Percentiles rank a stretch among this genome's conserved stretches.
phyloP scores from a whole-genome alignment of 1,140 invertebrate genomes.

The Pseudomyrmex sp. region DNA sequence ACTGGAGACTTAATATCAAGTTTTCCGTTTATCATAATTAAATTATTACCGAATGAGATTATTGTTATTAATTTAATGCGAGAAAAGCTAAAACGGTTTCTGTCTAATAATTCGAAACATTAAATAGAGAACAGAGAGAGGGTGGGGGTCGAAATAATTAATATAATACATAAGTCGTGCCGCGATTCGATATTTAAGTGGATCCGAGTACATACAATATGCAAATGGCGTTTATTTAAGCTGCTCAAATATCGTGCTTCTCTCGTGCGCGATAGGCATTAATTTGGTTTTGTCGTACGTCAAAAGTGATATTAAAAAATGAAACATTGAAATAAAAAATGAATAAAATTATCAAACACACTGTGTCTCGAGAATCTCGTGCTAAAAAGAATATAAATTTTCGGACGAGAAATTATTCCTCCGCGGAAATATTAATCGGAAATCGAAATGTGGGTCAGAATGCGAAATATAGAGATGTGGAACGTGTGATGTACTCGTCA shows the following conservation, averaged over 20 bases:
- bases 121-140: too few relatives aligned
- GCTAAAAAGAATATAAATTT: neutral
- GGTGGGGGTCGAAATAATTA: neutral
- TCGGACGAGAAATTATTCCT: neutral
- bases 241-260: constrained; percentile 5
- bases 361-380: neutral
- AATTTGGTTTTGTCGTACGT: neutral
- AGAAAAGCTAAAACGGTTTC: too few relatives aligned
- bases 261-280: neutral
- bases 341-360: neutral
- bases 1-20: too few relatives aligned
- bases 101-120: too few relatives aligned
- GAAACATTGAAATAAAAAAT: neutral
- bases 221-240: constrained; percentile 11
- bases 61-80: too few relatives aligned
- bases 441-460: constrained; percentile 20
- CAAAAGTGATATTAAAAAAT: neutral
- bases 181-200: neutral
- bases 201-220: neutral
- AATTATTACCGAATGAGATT: too few relatives aligned
- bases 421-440: neutral
- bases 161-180: neutral
- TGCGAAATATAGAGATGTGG: neutral
- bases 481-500: neutral
- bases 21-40: too few relatives aligned